Evolutionary conservation across 2,888 invertebrate genomes (phyloP).

Genomic region (Ornithoptera priamus): DNA sequence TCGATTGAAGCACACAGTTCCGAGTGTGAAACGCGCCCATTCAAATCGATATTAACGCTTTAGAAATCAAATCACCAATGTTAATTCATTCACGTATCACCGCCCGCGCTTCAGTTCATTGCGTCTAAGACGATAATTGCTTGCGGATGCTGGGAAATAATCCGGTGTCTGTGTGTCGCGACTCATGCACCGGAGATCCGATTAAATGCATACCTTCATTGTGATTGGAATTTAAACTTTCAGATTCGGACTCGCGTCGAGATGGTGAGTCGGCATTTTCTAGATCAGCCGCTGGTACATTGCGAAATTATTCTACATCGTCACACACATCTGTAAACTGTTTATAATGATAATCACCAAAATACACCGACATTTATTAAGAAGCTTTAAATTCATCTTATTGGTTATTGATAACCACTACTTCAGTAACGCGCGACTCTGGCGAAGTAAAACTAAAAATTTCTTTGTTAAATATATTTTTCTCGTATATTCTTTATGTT

Average conservation of each 20-base stretch:
- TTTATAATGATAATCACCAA: too few species aligned
- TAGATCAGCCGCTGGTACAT: neutral
- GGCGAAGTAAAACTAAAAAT: too few species aligned
- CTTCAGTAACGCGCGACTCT: too few species aligned
- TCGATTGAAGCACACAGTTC: slow-evolving; percentile 25
- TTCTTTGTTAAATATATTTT: too few species aligned
- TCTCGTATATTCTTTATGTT: too few species aligned
- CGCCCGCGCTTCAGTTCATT: neutral
- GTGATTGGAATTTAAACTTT: slow-evolving; percentile 48
- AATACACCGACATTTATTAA: too few species aligned
- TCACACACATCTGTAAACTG: too few species aligned
- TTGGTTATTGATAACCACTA: too few species aligned
- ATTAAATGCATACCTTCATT: slow-evolving; percentile 43
- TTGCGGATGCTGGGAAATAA: neutral
- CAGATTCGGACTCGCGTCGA: slow-evolving; percentile 31
- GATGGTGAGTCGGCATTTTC: slow-evolving; percentile 36
- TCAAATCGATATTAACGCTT: slow-evolving; percentile 30
- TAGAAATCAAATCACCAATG: slow-evolving; percentile 24
- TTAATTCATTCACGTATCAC: neutral
- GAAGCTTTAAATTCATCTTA: too few species aligned
- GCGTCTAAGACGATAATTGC: slow-evolving; percentile 4
- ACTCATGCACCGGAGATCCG: slow-evolving; percentile 33
- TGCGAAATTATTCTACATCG: too few species aligned
- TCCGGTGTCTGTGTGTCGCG: slow-evolving; percentile 27
- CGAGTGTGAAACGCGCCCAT: slow-evolving; percentile 31